These are phyloP conservation scores for Euplagia quadripunctaria DNA, from an alignment of 2,888 invertebrate species.

Conservation along the genomic window DNA sequence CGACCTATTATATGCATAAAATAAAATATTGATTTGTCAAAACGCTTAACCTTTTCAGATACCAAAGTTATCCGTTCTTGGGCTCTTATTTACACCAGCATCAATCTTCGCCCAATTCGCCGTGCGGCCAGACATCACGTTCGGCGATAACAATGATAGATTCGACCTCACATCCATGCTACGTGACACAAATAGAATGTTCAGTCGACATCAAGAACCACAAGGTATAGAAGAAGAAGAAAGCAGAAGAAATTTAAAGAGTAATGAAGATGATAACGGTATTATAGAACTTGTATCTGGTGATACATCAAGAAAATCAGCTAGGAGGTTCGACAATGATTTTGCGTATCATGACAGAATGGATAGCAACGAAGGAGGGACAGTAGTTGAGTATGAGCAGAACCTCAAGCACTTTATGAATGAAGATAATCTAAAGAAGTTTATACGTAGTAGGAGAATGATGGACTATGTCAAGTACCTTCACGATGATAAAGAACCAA, in stretches of 20 bases:
- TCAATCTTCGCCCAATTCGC: conserved; percentile 50
- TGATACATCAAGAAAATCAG: background rate
- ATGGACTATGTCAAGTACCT: conserved; percentile 31
- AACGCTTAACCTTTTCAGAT: conserved; percentile 24
- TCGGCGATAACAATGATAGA: conserved; percentile 67
- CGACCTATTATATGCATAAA: background rate
- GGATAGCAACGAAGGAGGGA: conserved; percentile 42
- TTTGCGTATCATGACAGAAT: conserved; percentile 60
- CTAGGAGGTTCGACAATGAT: conserved; percentile 27
- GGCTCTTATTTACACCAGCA: conserved; percentile 20
- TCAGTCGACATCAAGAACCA: conserved; percentile 10
- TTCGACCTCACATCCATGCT: conserved; percentile 66
- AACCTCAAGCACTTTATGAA: conserved; percentile 53
- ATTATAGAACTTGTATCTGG: background rate
- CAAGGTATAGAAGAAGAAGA: background rate
- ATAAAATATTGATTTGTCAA: background rate
- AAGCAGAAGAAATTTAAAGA: conserved; percentile 32
- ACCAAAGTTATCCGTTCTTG: conserved; percentile 8
- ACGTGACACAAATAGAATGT: conserved; percentile 50
- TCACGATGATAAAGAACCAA: conserved; percentile 19
- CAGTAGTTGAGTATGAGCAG: conserved; percentile 49
- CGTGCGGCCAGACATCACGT: conserved; percentile 68
- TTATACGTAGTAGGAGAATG: conserved; percentile 22
- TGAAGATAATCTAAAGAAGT: background rate
- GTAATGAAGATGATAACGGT: background rate